A percentile compares a stretch with the other conserved stretches of the same genome.
These are phyloP conservation scores for Mesoclemmys tuberculata DNA, from an alignment of 2,113 vertebrate species.

Conservation along the genomic window DNA sequence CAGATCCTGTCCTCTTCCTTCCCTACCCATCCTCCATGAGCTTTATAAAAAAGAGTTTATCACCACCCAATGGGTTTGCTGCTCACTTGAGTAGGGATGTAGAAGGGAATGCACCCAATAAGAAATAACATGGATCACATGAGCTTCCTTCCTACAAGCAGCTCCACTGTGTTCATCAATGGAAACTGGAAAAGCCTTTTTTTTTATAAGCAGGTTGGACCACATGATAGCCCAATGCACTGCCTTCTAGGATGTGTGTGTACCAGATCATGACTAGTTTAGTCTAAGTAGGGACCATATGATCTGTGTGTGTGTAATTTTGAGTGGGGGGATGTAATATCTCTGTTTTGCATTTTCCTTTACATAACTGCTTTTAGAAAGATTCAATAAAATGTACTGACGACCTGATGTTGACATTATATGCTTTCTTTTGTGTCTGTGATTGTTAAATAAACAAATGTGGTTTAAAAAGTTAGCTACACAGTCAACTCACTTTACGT, in stretches of 20 bases:
- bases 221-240: neutral
- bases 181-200: slow-evolving; percentile 25
- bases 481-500: neutral
- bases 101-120: slow-evolving; percentile 16
- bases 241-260: slow-evolving; percentile 35
- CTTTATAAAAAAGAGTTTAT: neutral
- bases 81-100: neutral
- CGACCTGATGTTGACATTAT: too few relatives aligned
- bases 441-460: neutral
- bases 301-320: slow-evolving; percentile 41
- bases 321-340: slow-evolving; percentile 40
- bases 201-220: slow-evolving; percentile 47
- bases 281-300: slow-evolving; percentile 17
- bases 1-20: neutral
- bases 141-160: neutral
- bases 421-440: neutral
- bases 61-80: slow-evolving; percentile 1
- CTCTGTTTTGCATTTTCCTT: slow-evolving; percentile 43
- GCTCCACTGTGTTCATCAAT: slow-evolving; percentile 27
- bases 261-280: slow-evolving; percentile 45
- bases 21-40: neutral
- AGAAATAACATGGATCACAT: slow-evolving; percentile 50
- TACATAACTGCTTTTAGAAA: slow-evolving; percentile 33
- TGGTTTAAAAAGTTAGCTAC: neutral
- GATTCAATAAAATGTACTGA: neutral